A percentile compares a stretch with the other conserved stretches of the same genome.
phyloP scores from a whole-genome alignment of 53 echinoderm and acorn worm species.

The Actinopyga echinites region DNA sequence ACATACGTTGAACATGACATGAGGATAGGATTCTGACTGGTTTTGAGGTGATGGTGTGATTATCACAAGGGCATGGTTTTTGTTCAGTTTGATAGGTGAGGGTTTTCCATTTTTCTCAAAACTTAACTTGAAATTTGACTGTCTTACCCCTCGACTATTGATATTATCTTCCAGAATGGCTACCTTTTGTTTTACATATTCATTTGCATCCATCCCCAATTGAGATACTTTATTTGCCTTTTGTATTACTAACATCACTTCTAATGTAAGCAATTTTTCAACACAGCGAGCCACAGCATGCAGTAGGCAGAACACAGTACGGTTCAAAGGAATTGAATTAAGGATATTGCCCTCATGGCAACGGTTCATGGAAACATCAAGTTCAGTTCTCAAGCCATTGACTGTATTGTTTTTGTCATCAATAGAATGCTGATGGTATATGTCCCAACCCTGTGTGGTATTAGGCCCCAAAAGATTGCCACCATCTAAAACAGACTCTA shows the following conservation, averaged over 20 bases:
- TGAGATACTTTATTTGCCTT: constrained; percentile 29
- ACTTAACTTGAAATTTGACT: neutral
- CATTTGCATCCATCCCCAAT: neutral
- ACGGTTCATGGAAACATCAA: constrained; percentile 41
- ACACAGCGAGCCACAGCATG: constrained; percentile 41
- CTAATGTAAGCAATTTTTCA: constrained; percentile 63
- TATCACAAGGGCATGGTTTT: neutral
- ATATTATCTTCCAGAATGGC: neutral
- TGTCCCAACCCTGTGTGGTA: constrained; percentile 65
- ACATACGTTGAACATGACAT: no score
- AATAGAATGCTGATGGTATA: constrained; percentile 46
- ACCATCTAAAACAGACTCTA: constrained; percentile 68
- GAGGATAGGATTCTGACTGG: neutral
- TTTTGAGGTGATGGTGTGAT: neutral
- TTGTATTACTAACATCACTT: constrained; percentile 37
- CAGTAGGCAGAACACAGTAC: neutral
- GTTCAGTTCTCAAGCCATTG: constrained; percentile 37
- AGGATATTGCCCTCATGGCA: neutral
- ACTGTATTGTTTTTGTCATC: constrained; percentile 47
- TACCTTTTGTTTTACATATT: neutral
- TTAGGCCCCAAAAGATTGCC: constrained; percentile 49
- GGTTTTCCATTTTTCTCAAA: neutral
- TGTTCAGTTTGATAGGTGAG: neutral
- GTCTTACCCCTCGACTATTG: neutral
- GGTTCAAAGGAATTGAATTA: neutral